Base-by-base conservation (phyloP, 2,113 vertebrate genomes). In the Ophthalmolycus amberensis region DNA sequence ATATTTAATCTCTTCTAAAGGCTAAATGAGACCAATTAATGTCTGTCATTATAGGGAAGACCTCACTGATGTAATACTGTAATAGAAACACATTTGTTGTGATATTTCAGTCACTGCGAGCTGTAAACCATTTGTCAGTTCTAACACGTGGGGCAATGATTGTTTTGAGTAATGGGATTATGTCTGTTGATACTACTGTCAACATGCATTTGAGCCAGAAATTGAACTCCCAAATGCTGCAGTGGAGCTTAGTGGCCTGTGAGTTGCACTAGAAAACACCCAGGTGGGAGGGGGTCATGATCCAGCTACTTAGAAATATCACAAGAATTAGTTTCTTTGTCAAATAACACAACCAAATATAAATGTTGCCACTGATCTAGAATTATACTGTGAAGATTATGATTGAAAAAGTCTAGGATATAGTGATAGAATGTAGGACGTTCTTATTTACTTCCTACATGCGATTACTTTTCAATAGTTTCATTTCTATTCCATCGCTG, bases 101-200 rank as follows among this genome's bases (percentile, higher is more conserved):
- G 37, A 25, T 44, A 40, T 25, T 79, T 63, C 3, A 42, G 16
- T 46, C 25, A 58, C 16, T 32, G 12, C 5, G 12, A 34, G 22
- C 52, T 82, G 16, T 59, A 7, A 76, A 60, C 10, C 32, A 60
- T 50, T 70, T 48, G 16, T 38, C 6, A 38, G 15, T 34, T 22
- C 37, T 42, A 44, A 27, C 16, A 27, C 74, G 27, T 34, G 25
- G 29, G 20, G 1, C 3, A 38, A 32, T 73, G 12, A 67, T 78
- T 73, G 65, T 71, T 29, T 64, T 54, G 56, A 70, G 16, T 15
- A 58, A 50, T 29, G 6, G 15, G 48, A 60, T 56, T 71, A 42
- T 63, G 18, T 44, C 15, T 27, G 7, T 29, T 27, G 25, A 70
- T n/a, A 18, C 15, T 25, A 58, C 12, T 69, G 22, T 83, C 29